Base-by-base conservation (phyloP, 2,113 vertebrate genomes). In the Gadus macrocephalus region DNA sequence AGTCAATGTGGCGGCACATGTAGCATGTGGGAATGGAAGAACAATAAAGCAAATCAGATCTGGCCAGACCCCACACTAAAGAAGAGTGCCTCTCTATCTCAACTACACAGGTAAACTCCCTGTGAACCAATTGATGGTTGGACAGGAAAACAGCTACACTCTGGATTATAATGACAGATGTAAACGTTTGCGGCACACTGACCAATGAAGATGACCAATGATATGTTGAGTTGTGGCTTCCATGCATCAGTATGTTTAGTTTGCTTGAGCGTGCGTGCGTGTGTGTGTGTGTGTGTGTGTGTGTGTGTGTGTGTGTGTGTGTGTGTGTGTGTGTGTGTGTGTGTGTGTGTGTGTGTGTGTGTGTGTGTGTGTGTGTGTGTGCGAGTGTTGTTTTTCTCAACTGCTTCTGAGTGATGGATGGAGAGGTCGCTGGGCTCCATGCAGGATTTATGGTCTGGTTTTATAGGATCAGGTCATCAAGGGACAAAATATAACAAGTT, bases 381-480 rank as follows among this genome's bases (percentile, higher is more conserved):
- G 67, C 28, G 2, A 31, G 20, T 72, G 71, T 58, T 66, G 66
- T 66, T 69, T 17, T 70, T 42, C 17, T 15, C 53, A 42, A 56
- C 71, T 73, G 68, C 55, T 17, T 38, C 31, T 78, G 53, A 16
- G 72, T 67, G 55, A 64, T 56, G 59, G 55, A 64, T 56, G 59
- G 64, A 22, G 53, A 22, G 27, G 66, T 66, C 35, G 56, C 78
- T 60, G 25, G 66, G 73, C 31, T 71, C 67, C 67, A 67, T 78
- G 69, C 80, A 83, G 76, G 73, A 86, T 85, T 87, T 87, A 87
- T 81, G 68, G 28, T 49, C 67, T 67, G 74, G 62, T 67, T 77
- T 83, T 78, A 82, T 73, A n/a, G 77, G 73, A 70, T 73, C 53
- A 15, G 70, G 28, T 86, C 85, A 83, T 0, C 72, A 79, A 77